phyloP scores from a whole-genome alignment of 2,113 vertebrate species.

The Oceanites oceanicus region DNA sequence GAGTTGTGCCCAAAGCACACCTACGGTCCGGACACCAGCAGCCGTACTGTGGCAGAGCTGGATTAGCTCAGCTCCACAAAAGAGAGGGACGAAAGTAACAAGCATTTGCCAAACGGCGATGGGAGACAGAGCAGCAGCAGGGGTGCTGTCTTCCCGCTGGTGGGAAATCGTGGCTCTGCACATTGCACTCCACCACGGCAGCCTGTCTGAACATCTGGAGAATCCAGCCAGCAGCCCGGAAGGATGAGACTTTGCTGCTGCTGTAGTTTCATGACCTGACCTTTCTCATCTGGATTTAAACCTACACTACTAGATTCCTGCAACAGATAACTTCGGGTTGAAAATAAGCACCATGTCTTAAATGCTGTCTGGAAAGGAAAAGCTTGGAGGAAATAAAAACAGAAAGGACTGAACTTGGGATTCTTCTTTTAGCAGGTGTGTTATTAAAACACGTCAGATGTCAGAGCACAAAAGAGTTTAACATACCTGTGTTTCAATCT shows the following conservation, averaged over 20 bases:
- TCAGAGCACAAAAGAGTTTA: background rate
- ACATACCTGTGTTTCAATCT: background rate
- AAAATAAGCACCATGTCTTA: background rate
- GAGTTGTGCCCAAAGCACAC: background rate
- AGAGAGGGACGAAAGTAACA: background rate
- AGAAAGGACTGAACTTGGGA: background rate
- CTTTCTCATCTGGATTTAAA: background rate
- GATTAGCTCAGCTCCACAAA: background rate
- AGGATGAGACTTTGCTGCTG: background rate
- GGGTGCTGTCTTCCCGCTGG: background rate
- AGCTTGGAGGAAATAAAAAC: background rate
- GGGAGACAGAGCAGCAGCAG: background rate
- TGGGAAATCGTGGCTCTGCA: background rate
- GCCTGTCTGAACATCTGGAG: background rate
- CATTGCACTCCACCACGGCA: background rate
- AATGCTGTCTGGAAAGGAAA: background rate
- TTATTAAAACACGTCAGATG: background rate
- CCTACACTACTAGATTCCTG: background rate
- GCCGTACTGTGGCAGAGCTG: background rate
- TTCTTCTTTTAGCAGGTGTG: background rate
- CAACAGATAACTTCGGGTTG: background rate
- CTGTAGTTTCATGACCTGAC: background rate
- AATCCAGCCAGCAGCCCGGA: background rate
- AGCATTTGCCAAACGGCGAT: background rate
- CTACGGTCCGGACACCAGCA: background rate